Percentiles rank a stretch among this genome's conserved stretches.
phyloP scores from a whole-genome alignment of 2,113 vertebrate genomes.

The Anoplopoma fimbria region DNA sequence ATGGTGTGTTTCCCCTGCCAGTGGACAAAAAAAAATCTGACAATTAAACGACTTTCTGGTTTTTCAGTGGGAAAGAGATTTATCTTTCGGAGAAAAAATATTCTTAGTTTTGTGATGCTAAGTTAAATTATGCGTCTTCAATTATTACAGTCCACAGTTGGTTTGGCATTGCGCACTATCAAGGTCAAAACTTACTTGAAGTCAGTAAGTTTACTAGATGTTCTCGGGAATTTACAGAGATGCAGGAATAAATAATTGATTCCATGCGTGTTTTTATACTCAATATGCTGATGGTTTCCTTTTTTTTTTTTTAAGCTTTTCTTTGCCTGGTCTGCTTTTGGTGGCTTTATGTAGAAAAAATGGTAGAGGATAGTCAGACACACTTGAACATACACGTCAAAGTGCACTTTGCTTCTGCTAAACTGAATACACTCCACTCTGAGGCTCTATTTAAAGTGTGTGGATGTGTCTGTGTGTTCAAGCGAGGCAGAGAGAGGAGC shows the following conservation, averaged over 20 bases:
- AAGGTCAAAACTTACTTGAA: neutral
- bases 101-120: too few species aligned
- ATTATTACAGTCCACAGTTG: too few species aligned
- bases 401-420: slow-evolving; percentile 67
- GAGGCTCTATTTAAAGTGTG: slow-evolving; percentile 51
- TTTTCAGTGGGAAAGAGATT: neutral
- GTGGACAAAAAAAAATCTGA: neutral
- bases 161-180: neutral
- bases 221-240: slow-evolving; percentile 17
- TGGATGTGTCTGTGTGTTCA: slow-evolving; percentile 38
- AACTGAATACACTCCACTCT: slow-evolving; percentile 41
- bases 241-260: slow-evolving; percentile 52
- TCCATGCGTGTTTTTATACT: slow-evolving; percentile 29
- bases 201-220: neutral
- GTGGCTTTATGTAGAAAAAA: slow-evolving; percentile 14
- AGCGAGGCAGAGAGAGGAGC: slow-evolving; percentile 50
- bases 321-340: slow-evolving; percentile 20
- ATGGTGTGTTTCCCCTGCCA: neutral
- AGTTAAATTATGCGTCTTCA: too few species aligned
- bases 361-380: slow-evolving; percentile 2
- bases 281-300: slow-evolving; percentile 23
- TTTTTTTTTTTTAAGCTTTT: neutral
- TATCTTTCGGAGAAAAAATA: neutral
- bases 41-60: neutral
- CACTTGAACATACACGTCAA: slow-evolving; percentile 15